Evolutionary conservation across 2,888 invertebrate species (phyloP).

Genomic region (Hyppa rectilinea): DNA sequence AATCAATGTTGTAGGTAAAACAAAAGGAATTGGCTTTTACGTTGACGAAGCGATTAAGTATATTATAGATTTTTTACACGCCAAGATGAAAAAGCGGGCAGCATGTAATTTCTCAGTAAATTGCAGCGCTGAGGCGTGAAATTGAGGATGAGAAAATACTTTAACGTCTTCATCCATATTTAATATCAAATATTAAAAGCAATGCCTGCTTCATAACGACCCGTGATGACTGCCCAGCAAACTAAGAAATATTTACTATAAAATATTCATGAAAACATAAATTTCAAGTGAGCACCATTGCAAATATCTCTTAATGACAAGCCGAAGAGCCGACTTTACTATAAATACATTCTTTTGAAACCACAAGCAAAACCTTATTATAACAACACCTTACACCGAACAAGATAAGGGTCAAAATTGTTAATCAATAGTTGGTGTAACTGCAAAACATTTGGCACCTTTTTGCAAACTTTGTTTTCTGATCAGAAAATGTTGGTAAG

Average conservation of each 20-base stretch:
- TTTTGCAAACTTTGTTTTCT: slow-evolving; percentile 26
- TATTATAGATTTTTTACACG: slow-evolving; percentile 36
- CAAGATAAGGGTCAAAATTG: slow-evolving; percentile 45
- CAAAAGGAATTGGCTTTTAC: slow-evolving; percentile 2
- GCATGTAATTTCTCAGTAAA: slow-evolving; percentile 54
- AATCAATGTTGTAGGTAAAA: neutral
- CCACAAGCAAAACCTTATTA: slow-evolving; percentile 23
- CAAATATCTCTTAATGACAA: slow-evolving; percentile 80
- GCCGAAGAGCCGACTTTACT: slow-evolving; percentile 74
- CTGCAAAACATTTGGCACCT: slow-evolving; percentile 68
- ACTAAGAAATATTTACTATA: slow-evolving; percentile 67
- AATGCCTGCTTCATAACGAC: slow-evolving; percentile 52
- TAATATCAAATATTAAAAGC: slow-evolving; percentile 61
- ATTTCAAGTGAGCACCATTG: slow-evolving; percentile 74
- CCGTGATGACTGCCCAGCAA: slow-evolving; percentile 52
- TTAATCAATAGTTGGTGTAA: slow-evolving; percentile 67
- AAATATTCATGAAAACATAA: slow-evolving; percentile 76
- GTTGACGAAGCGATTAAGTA: slow-evolving; percentile 35
- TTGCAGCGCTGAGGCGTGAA: slow-evolving; percentile 48
- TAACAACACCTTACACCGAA: slow-evolving; percentile 23
- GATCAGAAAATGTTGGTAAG: slow-evolving; percentile 14
- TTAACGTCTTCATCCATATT: slow-evolving; percentile 63
- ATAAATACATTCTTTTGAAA: slow-evolving; percentile 69
- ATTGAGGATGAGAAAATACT: slow-evolving; percentile 54
- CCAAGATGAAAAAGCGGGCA: slow-evolving; percentile 32